Conservation (phyloP, 1,140 invertebrate species). For the Anadara kagoshimensis region DNA sequence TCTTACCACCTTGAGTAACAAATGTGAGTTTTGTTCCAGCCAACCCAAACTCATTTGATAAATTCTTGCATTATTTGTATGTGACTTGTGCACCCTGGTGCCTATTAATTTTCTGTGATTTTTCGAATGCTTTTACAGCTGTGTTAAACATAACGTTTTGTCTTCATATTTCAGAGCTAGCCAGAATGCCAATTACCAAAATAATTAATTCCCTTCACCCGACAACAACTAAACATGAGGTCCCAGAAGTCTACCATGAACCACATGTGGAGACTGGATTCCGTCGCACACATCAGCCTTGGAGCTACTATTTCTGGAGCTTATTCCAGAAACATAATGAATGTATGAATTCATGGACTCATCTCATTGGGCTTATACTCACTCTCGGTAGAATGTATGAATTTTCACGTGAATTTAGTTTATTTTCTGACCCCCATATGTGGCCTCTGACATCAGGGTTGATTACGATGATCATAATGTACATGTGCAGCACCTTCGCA, state of each 20-base stretch:
- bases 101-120: too few species aligned
- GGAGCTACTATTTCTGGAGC: constrained; percentile 70
- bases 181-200: constrained; percentile 5
- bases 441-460: constrained; percentile 66
- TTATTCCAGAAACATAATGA: constrained; percentile 73
- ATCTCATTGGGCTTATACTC: constrained; percentile 66
- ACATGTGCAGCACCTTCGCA: constrained; percentile 64
- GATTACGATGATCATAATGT: constrained; percentile 65
- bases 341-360: constrained; percentile 73
- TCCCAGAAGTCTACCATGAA: constrained; percentile 69
- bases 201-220: constrained; percentile 33
- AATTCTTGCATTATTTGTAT: too few species aligned
- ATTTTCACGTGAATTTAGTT: constrained; percentile 60
- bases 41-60: too few species aligned
- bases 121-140: too few species aligned
- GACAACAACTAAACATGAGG: constrained; percentile 53
- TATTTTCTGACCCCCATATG: constrained; percentile 67
- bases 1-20: too few species aligned
- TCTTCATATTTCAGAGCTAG: too few species aligned
- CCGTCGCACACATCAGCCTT: constrained; percentile 67
- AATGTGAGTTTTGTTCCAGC: too few species aligned
- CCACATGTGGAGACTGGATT: constrained; percentile 71
- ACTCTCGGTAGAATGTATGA: constrained; percentile 42
- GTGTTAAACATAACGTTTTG: too few species aligned
- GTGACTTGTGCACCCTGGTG: too few species aligned